Evolutionary conservation across 2,113 vertebrate species (phyloP).

Genomic region (Zapornia atra): DNA sequence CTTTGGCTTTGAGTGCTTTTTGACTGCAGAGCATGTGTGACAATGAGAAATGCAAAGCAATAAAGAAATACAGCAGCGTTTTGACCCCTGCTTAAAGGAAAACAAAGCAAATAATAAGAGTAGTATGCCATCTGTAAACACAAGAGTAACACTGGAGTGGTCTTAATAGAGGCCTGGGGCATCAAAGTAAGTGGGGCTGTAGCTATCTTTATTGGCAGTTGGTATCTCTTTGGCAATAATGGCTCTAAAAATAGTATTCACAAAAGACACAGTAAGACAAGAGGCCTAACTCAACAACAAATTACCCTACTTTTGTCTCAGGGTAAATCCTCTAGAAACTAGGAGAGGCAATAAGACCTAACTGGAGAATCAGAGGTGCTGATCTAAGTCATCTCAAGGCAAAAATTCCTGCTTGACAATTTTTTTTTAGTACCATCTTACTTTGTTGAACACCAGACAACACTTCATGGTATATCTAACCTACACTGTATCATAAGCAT

Average conservation of each 20-base stretch:
- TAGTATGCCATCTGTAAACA: background rate
- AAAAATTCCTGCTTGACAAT: background rate
- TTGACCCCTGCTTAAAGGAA: background rate
- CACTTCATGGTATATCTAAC: background rate
- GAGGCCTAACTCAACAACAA: background rate
- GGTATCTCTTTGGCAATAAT: background rate
- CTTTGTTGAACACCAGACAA: background rate
- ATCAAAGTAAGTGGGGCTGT: background rate
- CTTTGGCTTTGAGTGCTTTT: background rate
- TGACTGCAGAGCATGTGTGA: background rate
- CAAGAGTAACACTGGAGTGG: background rate
- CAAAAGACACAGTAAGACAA: background rate
- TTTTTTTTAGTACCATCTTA: background rate
- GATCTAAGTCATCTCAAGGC: background rate
- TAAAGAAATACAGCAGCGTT: background rate
- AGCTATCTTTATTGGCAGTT: background rate
- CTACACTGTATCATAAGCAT: background rate
- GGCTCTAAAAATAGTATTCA: background rate
- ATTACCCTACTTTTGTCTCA: background rate
- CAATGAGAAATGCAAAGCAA: background rate
- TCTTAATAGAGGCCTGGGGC: slow-evolving; percentile 38
- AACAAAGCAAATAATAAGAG: background rate
- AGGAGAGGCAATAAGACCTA: background rate
- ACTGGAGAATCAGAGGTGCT: background rate
- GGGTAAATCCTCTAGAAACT: background rate